Evolutionary conservation across 2,888 invertebrate species (phyloP), one percentile per base, ranked within the genome.

Genomic region (Phaedon cochleariae): DNA sequence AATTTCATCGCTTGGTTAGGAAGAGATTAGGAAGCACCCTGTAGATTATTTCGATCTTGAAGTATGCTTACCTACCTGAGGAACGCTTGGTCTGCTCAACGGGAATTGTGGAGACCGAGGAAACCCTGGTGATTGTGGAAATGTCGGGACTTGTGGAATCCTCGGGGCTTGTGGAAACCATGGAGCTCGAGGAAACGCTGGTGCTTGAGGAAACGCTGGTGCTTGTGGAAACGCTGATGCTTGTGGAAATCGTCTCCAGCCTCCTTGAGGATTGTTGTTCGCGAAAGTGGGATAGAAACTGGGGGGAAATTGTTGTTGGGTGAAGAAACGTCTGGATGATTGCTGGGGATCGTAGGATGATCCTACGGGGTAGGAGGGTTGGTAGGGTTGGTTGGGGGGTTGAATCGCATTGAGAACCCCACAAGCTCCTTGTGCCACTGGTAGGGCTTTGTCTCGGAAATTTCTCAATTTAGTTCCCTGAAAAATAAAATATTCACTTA

Each of bases 391-490:
- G 17, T 22, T 53, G 2, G 18, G 10, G 17, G 21, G 15, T 6
- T 59, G 49, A 12, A 58, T 55, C 9, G 20, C 37, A 45, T 68
- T 68, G 1, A 73, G 9, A 5, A 68, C 46, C 20, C 59, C 64
- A 26, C 73, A 71, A 0, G 65, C 71, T 1, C 37, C 54, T 64
- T 61, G 54, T 1, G 67, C 63, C 45, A 58, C 68, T 37, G 73
- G 70, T 15, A 69, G 26, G 2, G 69, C 65, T 59, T 69, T 62
- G n/a, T 53, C 46, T 6, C 71, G 69, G n/a, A 73, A 65, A 31
- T 68, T 51, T 0, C 54, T 21, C n/a, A 68, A 51, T 34, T 57
- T 66, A 41, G 55, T 53, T 5, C 69, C 65, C 73, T 73, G 26
- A 17, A 68, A 70, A 9, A 22, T 34, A 49, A 49, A 18, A 20